Evolutionary conservation across 37 sponge, comb jelly and placozoan species (phyloP), one percentile per base, ranked within the genome.

Genomic region (Diacarnus erythraeanus): DNA sequence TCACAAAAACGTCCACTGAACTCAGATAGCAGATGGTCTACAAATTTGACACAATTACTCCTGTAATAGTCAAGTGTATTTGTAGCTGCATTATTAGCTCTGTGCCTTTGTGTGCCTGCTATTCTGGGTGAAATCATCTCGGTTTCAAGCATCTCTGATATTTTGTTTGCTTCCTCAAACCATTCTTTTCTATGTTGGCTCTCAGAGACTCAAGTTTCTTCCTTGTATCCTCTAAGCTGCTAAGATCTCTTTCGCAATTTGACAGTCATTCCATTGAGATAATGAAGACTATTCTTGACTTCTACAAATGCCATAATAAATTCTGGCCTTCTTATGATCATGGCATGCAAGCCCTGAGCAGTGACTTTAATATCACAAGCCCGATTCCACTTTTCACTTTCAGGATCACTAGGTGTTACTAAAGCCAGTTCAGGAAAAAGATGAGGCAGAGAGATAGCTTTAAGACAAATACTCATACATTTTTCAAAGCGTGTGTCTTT

Each of bases 401-500:
- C 51, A 47, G 51, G 51, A 47, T 47, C 51, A 47, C 51, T 15
- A 47, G 51, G 51, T 47, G 51, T 47, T 47, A 47, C 51, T 47
- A 47, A 47, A 47, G 51, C 51, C 51, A 47, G 51, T 47, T 47
- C 51, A 47, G 51, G 51, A 47, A 47, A 47, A 47, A 47, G 51
- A 47, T 47, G 12, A 47, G 51, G 51, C 6, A 47, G 51, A 15
- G 51, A 47, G 51, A 47, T 47, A 15, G 51, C 51, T 47, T 6
- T 15, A 12, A 47, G 51, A 47, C 51, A 15, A 47, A 47, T 47
- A 47, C 51, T 47, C 51, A 47, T 6, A 47, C 12, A 47, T 47
- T 6, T 47, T 47, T 47, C 51, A 47, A 47, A 47, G 51, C 51
- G 12, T 47, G 51, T 47, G 51, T 47, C 88, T 31, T 37, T 82